These are phyloP conservation scores for Simalia tracyae DNA, from an alignment of 2,797 vertebrate genomes.

Conservation along the genomic window DNA sequence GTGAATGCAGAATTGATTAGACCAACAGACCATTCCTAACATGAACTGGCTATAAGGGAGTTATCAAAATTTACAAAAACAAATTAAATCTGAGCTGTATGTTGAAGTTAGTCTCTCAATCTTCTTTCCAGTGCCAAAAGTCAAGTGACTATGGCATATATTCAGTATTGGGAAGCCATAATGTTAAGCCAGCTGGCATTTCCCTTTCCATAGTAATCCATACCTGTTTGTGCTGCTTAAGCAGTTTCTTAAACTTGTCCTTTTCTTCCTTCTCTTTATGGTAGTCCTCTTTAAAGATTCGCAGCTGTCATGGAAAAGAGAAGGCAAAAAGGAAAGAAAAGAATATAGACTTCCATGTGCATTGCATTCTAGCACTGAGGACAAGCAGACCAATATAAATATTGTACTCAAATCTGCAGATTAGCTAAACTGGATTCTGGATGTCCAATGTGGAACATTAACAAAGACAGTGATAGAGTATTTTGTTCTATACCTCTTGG, in stretches of 20 bases:
- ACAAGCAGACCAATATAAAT: background rate
- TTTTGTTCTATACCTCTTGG: background rate
- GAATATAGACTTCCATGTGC: background rate
- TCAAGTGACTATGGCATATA: background rate
- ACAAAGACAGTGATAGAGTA: background rate
- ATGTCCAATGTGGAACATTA: background rate
- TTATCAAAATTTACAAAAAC: background rate
- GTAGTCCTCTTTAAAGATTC: constrained; percentile 87
- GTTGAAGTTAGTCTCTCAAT: background rate
- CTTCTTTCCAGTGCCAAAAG: background rate
- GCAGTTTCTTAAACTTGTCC: constrained; percentile 88
- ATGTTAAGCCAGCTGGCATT: background rate
- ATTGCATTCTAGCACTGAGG: rapidly evolving
- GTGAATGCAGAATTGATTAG: background rate
- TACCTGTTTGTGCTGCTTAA: constrained; percentile 97
- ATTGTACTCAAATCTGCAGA: background rate
- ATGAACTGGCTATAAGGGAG: background rate
- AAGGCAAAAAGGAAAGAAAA: constrained; percentile 23
- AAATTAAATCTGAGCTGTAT: background rate
- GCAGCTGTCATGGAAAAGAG: constrained; percentile 74
- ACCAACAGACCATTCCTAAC: background rate
- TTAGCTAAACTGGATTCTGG: background rate
- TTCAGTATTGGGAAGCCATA: background rate
- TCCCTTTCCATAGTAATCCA: background rate
- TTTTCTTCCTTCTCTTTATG: constrained; percentile 89